Conservation (phyloP, 2,888 invertebrate genomes). For the Plagodis pulveraria region DNA sequence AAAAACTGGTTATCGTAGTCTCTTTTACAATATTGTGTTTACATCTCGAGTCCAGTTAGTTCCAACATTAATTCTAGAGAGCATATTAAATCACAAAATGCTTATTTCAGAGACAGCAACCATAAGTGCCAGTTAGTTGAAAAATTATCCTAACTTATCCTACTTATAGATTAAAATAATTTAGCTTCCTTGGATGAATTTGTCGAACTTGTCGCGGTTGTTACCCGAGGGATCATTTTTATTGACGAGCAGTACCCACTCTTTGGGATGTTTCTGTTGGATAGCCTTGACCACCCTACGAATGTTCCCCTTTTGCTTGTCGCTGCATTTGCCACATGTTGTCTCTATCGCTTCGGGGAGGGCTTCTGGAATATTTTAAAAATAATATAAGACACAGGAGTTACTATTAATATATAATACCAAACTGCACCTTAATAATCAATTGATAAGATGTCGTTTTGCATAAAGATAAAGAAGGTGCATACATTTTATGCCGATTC, state of each 20-base stretch:
- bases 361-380: slow-evolving; percentile 75
- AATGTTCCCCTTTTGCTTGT: slow-evolving; percentile 86
- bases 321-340: slow-evolving; percentile 88
- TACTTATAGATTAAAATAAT: slow-evolving; percentile 25
- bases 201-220: slow-evolving; percentile 86
- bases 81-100: slow-evolving; percentile 31
- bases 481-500: no score
- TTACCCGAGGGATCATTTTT: slow-evolving; percentile 89
- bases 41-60: no score
- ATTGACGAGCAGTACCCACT: slow-evolving; percentile 88
- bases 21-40: no score
- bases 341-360: slow-evolving; percentile 89
- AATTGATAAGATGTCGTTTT: no score
- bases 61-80: slow-evolving; percentile 18
- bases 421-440: no score
- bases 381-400: slow-evolving; percentile 30
- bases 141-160: slow-evolving; percentile 18
- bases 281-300: slow-evolving; percentile 88
- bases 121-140: slow-evolving; percentile 9
- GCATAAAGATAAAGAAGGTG: no score
- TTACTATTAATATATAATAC: no score
- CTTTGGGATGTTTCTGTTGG: slow-evolving; percentile 86
- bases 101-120: slow-evolving; percentile 12
- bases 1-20: no score
- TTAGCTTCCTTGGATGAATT: slow-evolving; percentile 73